phyloP scores from a whole-genome alignment of 2,888 invertebrate species.

The Agrypnus murinus region DNA sequence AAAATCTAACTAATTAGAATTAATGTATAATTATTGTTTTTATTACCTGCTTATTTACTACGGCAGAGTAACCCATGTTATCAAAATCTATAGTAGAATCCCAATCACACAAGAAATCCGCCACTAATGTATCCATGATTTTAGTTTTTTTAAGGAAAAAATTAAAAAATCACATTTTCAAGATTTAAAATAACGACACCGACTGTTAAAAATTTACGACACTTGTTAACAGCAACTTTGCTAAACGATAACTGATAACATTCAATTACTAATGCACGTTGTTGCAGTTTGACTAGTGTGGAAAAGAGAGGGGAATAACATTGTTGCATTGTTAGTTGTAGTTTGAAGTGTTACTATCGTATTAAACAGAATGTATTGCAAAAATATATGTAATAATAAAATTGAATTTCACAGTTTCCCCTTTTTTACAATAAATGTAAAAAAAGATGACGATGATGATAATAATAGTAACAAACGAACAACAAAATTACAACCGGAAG shows the following conservation, averaged over 20 bases:
- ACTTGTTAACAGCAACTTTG: slow-evolving; percentile 25
- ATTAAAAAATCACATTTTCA: slow-evolving; percentile 11
- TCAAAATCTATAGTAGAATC: not conserved
- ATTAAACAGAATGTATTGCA: no score
- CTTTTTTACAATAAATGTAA: not conserved
- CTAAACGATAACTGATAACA: slow-evolving; percentile 35
- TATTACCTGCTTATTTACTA: slow-evolving; percentile 10
- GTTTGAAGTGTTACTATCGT: not conserved
- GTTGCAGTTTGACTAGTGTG: not conserved
- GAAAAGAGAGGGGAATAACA: not conserved
- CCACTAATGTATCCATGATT: slow-evolving; percentile 3
- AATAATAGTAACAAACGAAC: not conserved
- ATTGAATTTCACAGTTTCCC: no score
- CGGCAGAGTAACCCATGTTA: not conserved
- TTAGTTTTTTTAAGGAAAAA: slow-evolving; percentile 4
- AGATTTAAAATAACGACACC: not conserved
- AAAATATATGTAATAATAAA: no score
- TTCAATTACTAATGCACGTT: slow-evolving; percentile 4
- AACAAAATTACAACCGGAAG: slow-evolving; percentile 14
- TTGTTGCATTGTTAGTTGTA: slow-evolving; percentile 5
- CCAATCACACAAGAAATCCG: not conserved
- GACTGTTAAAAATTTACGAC: no score
- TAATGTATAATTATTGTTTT: no score
- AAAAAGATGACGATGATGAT: not conserved
- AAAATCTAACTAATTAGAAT: no score